Percentiles rank a stretch among this genome's conserved stretches.
Evolutionary conservation across 2,113 vertebrate genomes (phyloP).

Genomic region (Gymnocephalus cernua): DNA sequence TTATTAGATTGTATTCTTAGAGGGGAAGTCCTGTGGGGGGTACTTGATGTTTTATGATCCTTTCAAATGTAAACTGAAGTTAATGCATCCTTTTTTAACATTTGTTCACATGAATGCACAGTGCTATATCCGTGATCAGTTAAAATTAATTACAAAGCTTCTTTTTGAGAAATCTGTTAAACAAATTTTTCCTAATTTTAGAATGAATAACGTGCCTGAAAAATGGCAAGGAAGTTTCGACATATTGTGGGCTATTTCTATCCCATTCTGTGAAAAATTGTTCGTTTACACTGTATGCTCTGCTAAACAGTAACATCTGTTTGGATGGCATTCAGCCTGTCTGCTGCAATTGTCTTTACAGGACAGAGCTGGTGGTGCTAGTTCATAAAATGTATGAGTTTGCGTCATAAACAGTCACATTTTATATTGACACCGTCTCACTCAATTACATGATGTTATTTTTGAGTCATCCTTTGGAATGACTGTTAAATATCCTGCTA

Average conservation of each 20-base stretch:
- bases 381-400: slow-evolving; percentile 58
- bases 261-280: slow-evolving; percentile 63
- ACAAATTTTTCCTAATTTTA: slow-evolving; percentile 35
- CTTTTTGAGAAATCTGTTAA: slow-evolving; percentile 33
- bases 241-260: slow-evolving; percentile 64
- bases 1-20: slow-evolving; percentile 31
- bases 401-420: slow-evolving; percentile 54
- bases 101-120: neutral
- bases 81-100: neutral
- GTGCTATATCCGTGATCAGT: slow-evolving; percentile 18
- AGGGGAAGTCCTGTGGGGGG: neutral
- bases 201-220: slow-evolving; percentile 25
- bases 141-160: slow-evolving; percentile 23
- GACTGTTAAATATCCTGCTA: slow-evolving; percentile 39
- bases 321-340: slow-evolving; percentile 64
- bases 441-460: slow-evolving; percentile 57
- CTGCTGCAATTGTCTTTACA: slow-evolving; percentile 58
- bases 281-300: slow-evolving; percentile 70
- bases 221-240: slow-evolving; percentile 36
- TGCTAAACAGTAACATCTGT: slow-evolving; percentile 77
- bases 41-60: slow-evolving; percentile 23
- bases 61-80: slow-evolving; percentile 23
- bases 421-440: slow-evolving; percentile 41
- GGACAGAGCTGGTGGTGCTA: slow-evolving; percentile 39
- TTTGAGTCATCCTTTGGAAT: slow-evolving; percentile 36